phyloP scores from a whole-genome alignment of 2,888 invertebrate genomes.

The Adelphocoris suturalis region DNA sequence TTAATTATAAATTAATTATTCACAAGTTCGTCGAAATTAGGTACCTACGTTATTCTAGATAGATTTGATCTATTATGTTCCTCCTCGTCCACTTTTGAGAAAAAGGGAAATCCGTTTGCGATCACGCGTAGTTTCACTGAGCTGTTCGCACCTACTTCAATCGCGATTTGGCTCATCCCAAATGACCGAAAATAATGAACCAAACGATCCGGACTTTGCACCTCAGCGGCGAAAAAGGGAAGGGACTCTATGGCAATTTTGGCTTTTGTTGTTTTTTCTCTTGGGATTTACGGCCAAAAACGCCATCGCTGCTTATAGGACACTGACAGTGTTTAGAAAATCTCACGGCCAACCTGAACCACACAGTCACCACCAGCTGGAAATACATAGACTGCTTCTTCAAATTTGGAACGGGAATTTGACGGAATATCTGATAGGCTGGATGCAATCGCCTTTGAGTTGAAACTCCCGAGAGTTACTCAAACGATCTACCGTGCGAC shows the following conservation, averaged over 20 bases:
- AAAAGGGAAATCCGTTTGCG: no score
- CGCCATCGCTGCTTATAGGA: slow-evolving; percentile 5
- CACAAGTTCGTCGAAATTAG: no score
- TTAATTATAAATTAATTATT: no score
- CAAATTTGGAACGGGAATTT: not conserved
- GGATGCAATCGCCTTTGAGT: not conserved
- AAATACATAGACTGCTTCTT: slow-evolving; percentile 3
- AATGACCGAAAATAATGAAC: not conserved
- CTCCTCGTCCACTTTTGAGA: no score
- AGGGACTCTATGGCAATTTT: slow-evolving; percentile 3
- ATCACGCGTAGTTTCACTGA: no score
- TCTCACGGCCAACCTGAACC: not conserved
- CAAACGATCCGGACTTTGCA: not conserved
- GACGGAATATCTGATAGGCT: not conserved
- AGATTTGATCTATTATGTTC: no score
- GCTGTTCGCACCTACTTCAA: not conserved
- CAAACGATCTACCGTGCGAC: no score
- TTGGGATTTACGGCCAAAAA: slow-evolving; percentile 8
- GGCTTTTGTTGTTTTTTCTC: not conserved
- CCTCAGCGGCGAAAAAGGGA: slow-evolving; percentile 6
- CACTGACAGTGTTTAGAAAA: not conserved
- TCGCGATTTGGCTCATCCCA: not conserved
- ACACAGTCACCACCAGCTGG: not conserved
- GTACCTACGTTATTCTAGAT: no score
- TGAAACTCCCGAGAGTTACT: no score